Evolutionary conservation across 2,113 vertebrate species (phyloP), one percentile per base, ranked within the genome.

Genomic region (Oncorhynchus clarkii): DNA sequence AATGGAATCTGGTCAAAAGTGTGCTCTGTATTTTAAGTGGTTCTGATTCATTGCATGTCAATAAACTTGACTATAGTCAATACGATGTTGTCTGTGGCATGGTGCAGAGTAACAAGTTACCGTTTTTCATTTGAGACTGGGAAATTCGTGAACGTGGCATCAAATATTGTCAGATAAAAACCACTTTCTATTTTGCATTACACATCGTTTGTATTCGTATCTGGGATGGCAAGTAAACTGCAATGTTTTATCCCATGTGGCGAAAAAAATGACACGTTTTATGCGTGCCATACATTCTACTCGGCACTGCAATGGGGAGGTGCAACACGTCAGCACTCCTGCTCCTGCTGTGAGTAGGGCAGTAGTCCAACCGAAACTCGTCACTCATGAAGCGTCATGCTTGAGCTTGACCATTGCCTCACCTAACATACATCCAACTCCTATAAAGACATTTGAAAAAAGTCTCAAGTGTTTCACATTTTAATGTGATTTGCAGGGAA

Each of bases 321-420:
- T 91, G 83, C 88, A 93, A 96, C 96, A 97, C 96, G 96, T 97
- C 96, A 96, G 95, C 96, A 92, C 79, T 90, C 67, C 70, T 54
- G 76, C 65, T 66, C 60, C 26, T 16, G 51, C 20, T 5, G 45
- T 34, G 49, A 45, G 67, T 62, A 71, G 71, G 57, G 70, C 57
- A 74, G 72, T 9, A 65, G 51, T 51, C 70, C 59, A 66, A 20
- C 16, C 18, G 67, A n/a, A 64, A 26, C 51, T 54, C 9, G 39
- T 45, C 39, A 45, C 39, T 45, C 39, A 45, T 45, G 39, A 45
- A 45, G 39, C 39, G 39, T 45, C 39, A 45, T 45, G 39, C 39
- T 45, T 9, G 34, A 39, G 39, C 0, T 45, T 45, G 39, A 45
- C 39, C 39, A 45, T 45, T 9, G 39, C 9, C 8, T 45, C 39